A percentile compares a stretch with the other conserved stretches of the same genome.
These are phyloP conservation scores for Seira ritae DNA, from an alignment of 2,888 invertebrate genomes.

Conservation along the genomic window DNA sequence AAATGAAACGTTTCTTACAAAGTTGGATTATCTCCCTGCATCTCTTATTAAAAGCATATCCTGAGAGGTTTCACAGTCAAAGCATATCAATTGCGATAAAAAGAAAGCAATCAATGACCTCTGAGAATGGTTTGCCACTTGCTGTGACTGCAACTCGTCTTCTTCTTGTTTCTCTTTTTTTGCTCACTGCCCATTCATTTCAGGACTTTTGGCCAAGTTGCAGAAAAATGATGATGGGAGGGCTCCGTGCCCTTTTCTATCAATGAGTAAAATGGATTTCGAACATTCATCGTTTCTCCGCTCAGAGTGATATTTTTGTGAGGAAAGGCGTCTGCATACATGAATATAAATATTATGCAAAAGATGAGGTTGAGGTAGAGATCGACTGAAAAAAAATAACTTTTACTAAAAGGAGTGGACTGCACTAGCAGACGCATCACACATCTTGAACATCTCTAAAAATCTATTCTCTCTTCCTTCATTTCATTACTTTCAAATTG, in stretches of 20 bases:
- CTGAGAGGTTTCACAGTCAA: constrained; percentile 15
- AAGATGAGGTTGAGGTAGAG: constrained; percentile 40
- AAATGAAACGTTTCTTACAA: neutral
- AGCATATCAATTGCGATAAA: constrained; percentile 36
- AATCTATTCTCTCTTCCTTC: neutral
- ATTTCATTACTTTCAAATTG: neutral
- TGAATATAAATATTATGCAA: constrained; percentile 48
- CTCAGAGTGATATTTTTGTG: neutral
- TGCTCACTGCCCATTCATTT: constrained; percentile 26
- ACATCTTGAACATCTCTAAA: neutral
- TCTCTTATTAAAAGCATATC: constrained; percentile 15
- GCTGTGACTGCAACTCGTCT: constrained; percentile 46
- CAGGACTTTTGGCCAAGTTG: neutral
- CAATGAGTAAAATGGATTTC: constrained; percentile 12
- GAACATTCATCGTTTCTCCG: neutral
- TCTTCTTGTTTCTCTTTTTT: constrained; percentile 22
- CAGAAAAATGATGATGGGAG: neutral
- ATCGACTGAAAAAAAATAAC: constrained; percentile 58
- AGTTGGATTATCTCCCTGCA: neutral
- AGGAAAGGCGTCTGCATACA: constrained; percentile 13
- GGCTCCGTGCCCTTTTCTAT: constrained; percentile 12
- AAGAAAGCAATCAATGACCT: constrained; percentile 65
- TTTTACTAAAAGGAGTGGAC: constrained; percentile 43
- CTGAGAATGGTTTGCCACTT: constrained; percentile 59
- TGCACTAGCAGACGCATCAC: neutral